Evolutionary conservation across 1,140 invertebrate genomes (phyloP).

Genomic region (Diorhabda elongata): DNA sequence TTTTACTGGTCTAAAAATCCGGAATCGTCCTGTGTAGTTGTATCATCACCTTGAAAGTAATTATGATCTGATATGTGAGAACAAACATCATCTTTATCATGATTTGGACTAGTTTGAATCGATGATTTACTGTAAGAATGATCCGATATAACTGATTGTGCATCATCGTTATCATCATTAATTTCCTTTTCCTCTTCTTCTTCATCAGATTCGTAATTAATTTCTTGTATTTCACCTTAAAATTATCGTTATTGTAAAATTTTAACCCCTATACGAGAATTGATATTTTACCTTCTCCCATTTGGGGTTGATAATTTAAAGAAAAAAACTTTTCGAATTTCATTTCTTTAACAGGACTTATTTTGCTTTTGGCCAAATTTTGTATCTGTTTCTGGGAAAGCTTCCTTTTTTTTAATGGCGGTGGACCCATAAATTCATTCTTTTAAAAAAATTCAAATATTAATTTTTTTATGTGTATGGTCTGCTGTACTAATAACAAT

Average conservation of each 20-base stretch:
- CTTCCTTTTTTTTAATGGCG: slow-evolving; percentile 24
- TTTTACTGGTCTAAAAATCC: neutral
- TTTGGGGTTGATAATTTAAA: slow-evolving; percentile 28
- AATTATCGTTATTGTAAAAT: neutral
- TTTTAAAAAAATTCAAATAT: too few relatives aligned
- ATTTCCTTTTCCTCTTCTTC: slow-evolving; percentile 16
- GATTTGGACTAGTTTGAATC: neutral
- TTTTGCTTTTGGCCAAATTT: slow-evolving; percentile 19
- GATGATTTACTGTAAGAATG: neutral
- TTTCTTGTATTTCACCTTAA: slow-evolving; percentile 19
- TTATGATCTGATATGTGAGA: slow-evolving; percentile 7
- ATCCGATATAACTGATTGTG: neutral
- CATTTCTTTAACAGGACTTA: slow-evolving; percentile 22
- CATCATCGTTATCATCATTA: slow-evolving; percentile 3
- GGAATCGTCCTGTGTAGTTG: slow-evolving; percentile 5
- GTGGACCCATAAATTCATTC: neutral
- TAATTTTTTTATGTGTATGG: too few relatives aligned
- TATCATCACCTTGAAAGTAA: slow-evolving; percentile 1
- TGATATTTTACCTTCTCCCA: slow-evolving; percentile 28
- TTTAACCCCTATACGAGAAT: neutral
- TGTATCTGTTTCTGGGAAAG: slow-evolving; percentile 25
- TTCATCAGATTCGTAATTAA: slow-evolving; percentile 23
- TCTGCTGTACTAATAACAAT: too few relatives aligned
- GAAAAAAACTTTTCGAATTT: slow-evolving; percentile 32
- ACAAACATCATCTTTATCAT: neutral